Conservation (phyloP, 53 echinoderm and acorn worm genomes). For the Echinarachnius parma region DNA sequence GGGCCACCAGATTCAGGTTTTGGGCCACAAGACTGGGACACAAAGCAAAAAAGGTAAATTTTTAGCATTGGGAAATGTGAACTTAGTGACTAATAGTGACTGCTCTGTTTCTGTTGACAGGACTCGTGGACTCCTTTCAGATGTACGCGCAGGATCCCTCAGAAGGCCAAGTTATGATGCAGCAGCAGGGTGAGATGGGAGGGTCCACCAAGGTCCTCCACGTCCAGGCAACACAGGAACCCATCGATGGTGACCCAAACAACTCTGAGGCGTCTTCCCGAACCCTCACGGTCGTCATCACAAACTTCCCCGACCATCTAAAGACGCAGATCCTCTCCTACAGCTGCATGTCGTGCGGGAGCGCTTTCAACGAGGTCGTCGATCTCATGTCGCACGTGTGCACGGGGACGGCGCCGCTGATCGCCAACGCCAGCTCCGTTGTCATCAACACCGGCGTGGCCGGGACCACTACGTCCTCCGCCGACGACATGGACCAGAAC, state of each 20-base stretch:
- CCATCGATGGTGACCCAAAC: conserved; percentile 30
- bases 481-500: conserved; percentile 34
- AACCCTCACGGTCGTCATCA: conserved; percentile 31
- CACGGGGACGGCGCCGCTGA: conserved; percentile 27
- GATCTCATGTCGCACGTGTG: conserved; percentile 44
- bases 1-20: too few species aligned
- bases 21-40: too few species aligned
- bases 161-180: conserved; percentile 10
- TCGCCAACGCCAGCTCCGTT: conserved; percentile 40
- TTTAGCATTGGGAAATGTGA: too few species aligned
- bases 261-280: conserved; percentile 9
- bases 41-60: too few species aligned
- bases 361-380: conserved; percentile 45
- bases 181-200: conserved; percentile 17
- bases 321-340: conserved; percentile 43
- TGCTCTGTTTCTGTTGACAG: neutral
- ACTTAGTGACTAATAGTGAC: too few species aligned
- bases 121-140: conserved; percentile 9
- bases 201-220: conserved; percentile 46
- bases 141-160: conserved; percentile 16
- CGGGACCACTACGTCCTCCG: neutral
- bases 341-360: conserved; percentile 47
- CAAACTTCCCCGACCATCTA: conserved; percentile 43
- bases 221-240: conserved; percentile 40
- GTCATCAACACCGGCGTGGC: conserved; percentile 32